Base-by-base conservation (phyloP, 2,113 vertebrate genomes). In the Nycticryphes semicollaris region DNA sequence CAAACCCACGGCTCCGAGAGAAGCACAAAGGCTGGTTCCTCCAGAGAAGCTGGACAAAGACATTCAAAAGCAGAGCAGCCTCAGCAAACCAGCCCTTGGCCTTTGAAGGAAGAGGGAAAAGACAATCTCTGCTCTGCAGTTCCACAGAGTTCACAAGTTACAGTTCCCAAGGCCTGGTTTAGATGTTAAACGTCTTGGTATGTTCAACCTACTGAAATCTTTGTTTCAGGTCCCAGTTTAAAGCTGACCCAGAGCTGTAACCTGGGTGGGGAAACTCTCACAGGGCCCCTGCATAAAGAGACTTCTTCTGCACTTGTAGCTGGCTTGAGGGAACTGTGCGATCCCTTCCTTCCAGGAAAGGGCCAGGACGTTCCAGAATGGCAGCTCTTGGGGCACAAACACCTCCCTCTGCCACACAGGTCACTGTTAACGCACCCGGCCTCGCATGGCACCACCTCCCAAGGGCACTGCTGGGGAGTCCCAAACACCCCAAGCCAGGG, bases 51-150 rank as follows among this genome's bases (percentile, higher is more conserved):
- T 33, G 45, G 17, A 48, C 11, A 45, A 14, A 31, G 1, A 14
- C 37, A 8, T 7, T 18, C 15, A 25, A 48, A 48, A 60, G 35
- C 48, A 70, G 50, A 64, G 30, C 31, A 6, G 6, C 62, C 43
- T 8, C 1, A 1, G 50, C 33, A 80, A 27, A 69, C 5, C 7
- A 14, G 17, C 50, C 0, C 0, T 7, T 12, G 50, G 59, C 50
- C 63, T 84, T 27, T 11, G 19, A 19, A 2, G 3, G 24, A 37
- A 51, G 13, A 30, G 17, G 45, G 35, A 14, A 59, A 76, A 39
- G 33, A 18, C 8, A 1, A 57, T 9, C 87, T 19, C n/a, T 31
- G 14, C 20, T 48, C 45, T 18, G 15, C 51, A 13, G 39, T 19
- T 68, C 70, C 37, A 19, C 27, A 25, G 54, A 28, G 60, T 4